Conservation (phyloP, 2,888 invertebrate genomes). For the Arrhopalites spinosus region DNA sequence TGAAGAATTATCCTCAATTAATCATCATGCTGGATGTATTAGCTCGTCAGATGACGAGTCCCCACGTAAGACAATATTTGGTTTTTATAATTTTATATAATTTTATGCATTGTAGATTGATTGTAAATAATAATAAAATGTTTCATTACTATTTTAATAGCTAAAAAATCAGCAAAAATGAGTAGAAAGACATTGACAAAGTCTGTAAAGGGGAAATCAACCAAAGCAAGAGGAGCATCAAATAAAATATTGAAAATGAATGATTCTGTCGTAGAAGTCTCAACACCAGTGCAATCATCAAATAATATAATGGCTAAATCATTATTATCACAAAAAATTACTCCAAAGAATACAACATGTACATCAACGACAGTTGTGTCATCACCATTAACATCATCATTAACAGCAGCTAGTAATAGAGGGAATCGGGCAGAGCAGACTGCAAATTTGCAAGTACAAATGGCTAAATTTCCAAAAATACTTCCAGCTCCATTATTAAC, state of each 20-base stretch:
- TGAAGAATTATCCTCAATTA: constrained; percentile 43
- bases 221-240: neutral
- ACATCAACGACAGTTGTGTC: neutral
- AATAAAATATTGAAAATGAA: constrained; percentile 21
- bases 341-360: neutral
- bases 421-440: constrained; percentile 36
- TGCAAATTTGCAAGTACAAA: constrained; percentile 40
- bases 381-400: neutral
- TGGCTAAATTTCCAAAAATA: constrained; percentile 48
- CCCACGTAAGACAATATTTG: constrained; percentile 61
- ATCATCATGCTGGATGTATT: constrained; percentile 59
- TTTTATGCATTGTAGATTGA: neutral
- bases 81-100: neutral
- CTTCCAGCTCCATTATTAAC: constrained; percentile 41
- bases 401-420: neutral
- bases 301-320: neutral
- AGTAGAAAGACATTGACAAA: constrained; percentile 28
- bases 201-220: constrained; percentile 25
- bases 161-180: constrained; percentile 39
- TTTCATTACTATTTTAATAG: constrained; percentile 11
- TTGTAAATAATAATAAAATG: neutral
- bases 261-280: constrained; percentile 24
- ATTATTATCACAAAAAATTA: constrained; percentile 6
- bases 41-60: constrained; percentile 76
- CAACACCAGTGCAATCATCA: constrained; percentile 1